Evolutionary conservation across 2,888 invertebrate species (phyloP), one percentile per base, ranked within the genome.

Genomic region (Taphrorychus bicolor): DNA sequence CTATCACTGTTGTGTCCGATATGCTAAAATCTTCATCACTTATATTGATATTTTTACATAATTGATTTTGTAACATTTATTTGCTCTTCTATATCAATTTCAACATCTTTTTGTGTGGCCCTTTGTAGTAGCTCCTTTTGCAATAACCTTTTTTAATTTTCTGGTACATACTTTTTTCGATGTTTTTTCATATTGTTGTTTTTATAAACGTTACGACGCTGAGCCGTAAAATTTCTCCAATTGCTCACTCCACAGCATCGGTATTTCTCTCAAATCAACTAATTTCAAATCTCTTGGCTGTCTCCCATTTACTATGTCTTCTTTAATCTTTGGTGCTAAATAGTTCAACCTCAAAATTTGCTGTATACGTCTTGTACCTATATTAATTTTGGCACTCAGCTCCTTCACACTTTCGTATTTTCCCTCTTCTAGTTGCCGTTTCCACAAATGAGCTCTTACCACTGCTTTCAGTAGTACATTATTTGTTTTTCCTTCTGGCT

Each of bases 241-340:
- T 11, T 42, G 42, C n/a, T 42, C 42, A 42, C 42, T 42, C 42
- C 42, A 5, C 42, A 42, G n/a, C 42, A 42, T 42, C 42, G 42
- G 42, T 11, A 42, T 42, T 42, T 42, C 42, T 16, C 42, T 42
- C 42, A 42, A 42, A 16, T 42, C 42, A 42, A n/a, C 42, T 42
- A 42, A 42, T 16, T 42, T 42, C 42, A 42, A 42, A 11, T n/a
- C 42, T 4, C 42, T 42, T 42, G 42, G 42, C 42, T 42, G 42
- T 16, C 42, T 42, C 16, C 42, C 42, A 42, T 42, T 42, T 42
- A 42, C n/a, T 42, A 42, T 11, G 11, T 42, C 42, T 42, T 42
- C 42, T 42, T 42, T 42, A 42, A 42, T 42, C 11, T 42, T 42
- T 42, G 42, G 71, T 70, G 68, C 66, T 72, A 70, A 14, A 42